Conservation (phyloP, 2,888 invertebrate genomes). For the Caenorhabditis japonica region DNA sequence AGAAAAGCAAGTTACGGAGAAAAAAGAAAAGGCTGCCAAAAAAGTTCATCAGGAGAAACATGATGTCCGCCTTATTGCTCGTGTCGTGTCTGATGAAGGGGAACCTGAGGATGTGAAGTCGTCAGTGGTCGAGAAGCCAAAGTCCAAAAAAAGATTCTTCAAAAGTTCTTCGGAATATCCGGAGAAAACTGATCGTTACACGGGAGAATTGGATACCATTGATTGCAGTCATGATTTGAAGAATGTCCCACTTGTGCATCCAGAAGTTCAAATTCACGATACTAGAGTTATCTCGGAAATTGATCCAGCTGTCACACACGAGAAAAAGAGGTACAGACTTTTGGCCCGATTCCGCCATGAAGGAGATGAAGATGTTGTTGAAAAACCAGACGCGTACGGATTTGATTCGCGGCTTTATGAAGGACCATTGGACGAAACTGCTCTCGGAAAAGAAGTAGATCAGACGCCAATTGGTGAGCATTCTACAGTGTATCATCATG, state of each 20-base stretch:
- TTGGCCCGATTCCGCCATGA: slow-evolving; percentile 40
- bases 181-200: not conserved
- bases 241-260: slow-evolving; percentile 2
- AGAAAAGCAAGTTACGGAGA: slow-evolving; percentile 2
- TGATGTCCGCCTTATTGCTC: slow-evolving; percentile 32
- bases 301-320: slow-evolving; percentile 14
- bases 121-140: not conserved
- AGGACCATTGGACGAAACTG: slow-evolving; percentile 38
- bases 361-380: slow-evolving; percentile 56
- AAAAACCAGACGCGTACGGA: slow-evolving; percentile 32
- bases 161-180: slow-evolving; percentile 4
- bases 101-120: not conserved
- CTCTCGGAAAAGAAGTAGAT: slow-evolving; percentile 23
- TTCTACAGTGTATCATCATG: slow-evolving; percentile 45
- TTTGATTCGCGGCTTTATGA: slow-evolving; percentile 22
- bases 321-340: slow-evolving; percentile 35
- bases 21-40: slow-evolving; percentile 10
- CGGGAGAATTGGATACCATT: slow-evolving; percentile 10
- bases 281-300: not conserved
- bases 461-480: slow-evolving; percentile 26
- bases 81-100: slow-evolving; percentile 20
- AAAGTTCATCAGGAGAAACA: slow-evolving; percentile 11
- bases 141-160: not conserved
- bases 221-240: slow-evolving; percentile 8
- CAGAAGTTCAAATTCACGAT: not conserved